Evolutionary conservation across 2,797 vertebrate species (phyloP).

Genomic region (Peromyscus eremicus): DNA sequence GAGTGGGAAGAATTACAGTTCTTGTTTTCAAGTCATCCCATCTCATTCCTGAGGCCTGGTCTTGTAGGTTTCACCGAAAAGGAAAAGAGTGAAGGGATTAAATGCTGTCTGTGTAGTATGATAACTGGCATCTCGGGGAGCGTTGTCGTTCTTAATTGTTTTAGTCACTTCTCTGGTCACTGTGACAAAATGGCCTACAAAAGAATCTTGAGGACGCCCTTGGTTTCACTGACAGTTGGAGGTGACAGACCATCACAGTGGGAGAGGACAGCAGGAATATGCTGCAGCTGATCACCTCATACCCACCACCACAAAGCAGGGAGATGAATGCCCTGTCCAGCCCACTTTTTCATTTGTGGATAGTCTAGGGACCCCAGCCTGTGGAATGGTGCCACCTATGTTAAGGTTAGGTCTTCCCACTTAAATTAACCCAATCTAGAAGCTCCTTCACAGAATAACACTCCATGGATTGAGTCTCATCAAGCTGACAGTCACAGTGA

Average conservation of each 20-base stretch:
- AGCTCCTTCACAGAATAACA: neutral
- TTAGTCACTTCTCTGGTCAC: neutral
- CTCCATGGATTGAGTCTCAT: neutral
- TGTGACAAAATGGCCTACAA: too few species aligned
- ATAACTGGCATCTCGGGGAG: neutral
- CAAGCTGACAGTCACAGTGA: rapidly evolving
- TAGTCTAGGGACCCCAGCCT: neutral
- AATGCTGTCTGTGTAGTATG: neutral
- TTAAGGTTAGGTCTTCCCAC: neutral
- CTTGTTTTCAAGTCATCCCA: neutral
- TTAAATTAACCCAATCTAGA: neutral
- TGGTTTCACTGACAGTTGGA: neutral
- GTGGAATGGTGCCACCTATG: too few species aligned
- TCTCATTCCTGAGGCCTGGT: neutral
- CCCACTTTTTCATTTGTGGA: neutral
- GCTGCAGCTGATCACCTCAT: neutral
- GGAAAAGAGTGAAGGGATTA: neutral
- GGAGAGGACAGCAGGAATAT: rapidly evolving
- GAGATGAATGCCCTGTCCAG: too few species aligned
- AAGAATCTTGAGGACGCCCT: too few species aligned
- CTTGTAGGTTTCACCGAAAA: neutral
- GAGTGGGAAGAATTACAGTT: neutral
- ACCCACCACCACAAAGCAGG: neutral
- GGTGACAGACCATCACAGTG: neutral
- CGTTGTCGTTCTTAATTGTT: neutral